Evolutionary conservation across 2,113 vertebrate species (phyloP), one percentile per base, ranked within the genome.

Genomic region (Arizona elegans): DNA sequence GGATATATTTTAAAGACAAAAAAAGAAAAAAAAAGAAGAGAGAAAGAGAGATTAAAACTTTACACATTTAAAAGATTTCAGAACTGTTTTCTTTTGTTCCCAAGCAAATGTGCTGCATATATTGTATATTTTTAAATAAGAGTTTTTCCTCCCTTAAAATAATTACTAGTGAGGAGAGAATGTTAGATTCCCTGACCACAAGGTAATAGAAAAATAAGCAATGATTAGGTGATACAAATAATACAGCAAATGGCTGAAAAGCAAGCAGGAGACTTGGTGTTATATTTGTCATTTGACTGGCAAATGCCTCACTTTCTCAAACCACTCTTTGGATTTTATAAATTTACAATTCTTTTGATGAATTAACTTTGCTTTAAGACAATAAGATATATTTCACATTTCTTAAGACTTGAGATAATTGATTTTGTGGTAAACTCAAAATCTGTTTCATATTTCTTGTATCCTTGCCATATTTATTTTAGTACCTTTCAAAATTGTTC

Each of bases 1-100:
- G 90, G 93, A 47, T 38, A 26, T 50, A 95, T 90, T 94, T 26
- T 88, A 87, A 96, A 96, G 92, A 33, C 5, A 53, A 86, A 91
- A 62, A 87, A 70, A 62, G 2, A 53, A 11, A 53, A 12, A 53
- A 1, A 12, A 8, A 53, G 53, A 11, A 11, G 52, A 52, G 0
- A 53, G 11, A 53, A 2, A 62, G 59, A 19, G 2, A 85, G 7
- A 93, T 92, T 92, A 94, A 94, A 92, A 75, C 6, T 29, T 21
- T 0, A 93, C 29, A 43, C 5, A 54, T 43, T 92, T 38, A 55
- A 23, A 53, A 11, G 26, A 26, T 88, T 58, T 75, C 15, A 47
- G 26, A n/a, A 87, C 4, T 75, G 33, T 26, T 89, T 90, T 88
- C 53, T n/a, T 26, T 29, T 43, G 29, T 81, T 88, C 91, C 53